phyloP scores from a whole-genome alignment of 2,888 invertebrate genomes.

The Trisateles emortualis region DNA sequence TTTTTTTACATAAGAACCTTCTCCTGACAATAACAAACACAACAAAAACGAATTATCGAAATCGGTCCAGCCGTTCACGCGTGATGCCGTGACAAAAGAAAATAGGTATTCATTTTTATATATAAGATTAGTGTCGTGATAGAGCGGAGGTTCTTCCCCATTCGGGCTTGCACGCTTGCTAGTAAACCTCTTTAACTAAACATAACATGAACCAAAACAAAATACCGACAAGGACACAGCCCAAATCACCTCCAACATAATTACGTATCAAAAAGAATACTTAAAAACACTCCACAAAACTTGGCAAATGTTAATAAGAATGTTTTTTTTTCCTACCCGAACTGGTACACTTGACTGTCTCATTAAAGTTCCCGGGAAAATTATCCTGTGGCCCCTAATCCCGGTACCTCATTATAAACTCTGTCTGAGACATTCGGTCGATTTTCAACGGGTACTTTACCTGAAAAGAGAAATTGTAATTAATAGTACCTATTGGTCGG shows the following conservation, averaged over 20 bases:
- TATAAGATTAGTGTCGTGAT: too few relatives aligned
- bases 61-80: too few relatives aligned
- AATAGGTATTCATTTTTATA: too few relatives aligned
- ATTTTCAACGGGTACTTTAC: constrained; percentile 41
- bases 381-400: constrained; percentile 50
- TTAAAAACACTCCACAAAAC: constrained; percentile 26
- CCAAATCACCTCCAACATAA: constrained; percentile 14
- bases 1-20: too few relatives aligned
- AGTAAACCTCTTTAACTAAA: too few relatives aligned
- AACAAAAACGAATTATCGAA: too few relatives aligned
- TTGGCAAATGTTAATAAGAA: constrained; percentile 37
- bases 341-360: constrained; percentile 45
- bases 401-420: constrained; percentile 51
- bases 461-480: constrained; percentile 44
- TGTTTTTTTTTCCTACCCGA: constrained; percentile 28
- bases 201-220: background rate
- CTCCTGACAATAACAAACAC: too few relatives aligned
- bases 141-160: too few relatives aligned
- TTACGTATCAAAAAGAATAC: constrained; percentile 14
- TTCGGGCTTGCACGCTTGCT: too few relatives aligned
- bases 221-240: background rate
- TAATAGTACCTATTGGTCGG: constrained; percentile 28
- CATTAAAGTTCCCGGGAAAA: constrained; percentile 52
- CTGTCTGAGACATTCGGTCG: constrained; percentile 31
- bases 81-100: too few relatives aligned